Conservation (phyloP, 2,888 invertebrate species). For the Drymonia ruficornis region DNA sequence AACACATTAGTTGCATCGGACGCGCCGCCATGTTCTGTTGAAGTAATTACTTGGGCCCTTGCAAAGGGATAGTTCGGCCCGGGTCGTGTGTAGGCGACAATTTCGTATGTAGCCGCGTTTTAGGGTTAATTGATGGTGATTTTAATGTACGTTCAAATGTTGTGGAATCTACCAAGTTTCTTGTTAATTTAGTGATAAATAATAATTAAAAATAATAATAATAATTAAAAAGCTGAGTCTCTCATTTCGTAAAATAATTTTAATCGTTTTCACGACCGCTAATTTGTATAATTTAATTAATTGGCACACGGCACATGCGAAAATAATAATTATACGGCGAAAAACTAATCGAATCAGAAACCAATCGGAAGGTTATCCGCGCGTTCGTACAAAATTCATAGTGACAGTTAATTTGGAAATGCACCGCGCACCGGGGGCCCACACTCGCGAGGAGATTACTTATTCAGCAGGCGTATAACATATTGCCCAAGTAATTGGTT, state of each 20-base stretch:
- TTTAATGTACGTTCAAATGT: slow-evolving; percentile 52
- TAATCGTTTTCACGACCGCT: too few relatives aligned
- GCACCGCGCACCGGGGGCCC: slow-evolving; percentile 58
- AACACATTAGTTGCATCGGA: slow-evolving; percentile 82
- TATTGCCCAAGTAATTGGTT: slow-evolving; percentile 78
- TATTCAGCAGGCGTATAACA: slow-evolving; percentile 78
- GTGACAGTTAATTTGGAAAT: slow-evolving; percentile 81
- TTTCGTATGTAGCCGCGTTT: slow-evolving; percentile 41
- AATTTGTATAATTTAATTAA: too few relatives aligned
- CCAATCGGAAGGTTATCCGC: slow-evolving; percentile 72
- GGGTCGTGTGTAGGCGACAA: slow-evolving; percentile 42
- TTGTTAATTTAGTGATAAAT: too few relatives aligned
- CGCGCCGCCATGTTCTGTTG: slow-evolving; percentile 60
- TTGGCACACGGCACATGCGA: slow-evolving; percentile 15
- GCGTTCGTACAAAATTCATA: slow-evolving; percentile 70
- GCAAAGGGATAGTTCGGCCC: slow-evolving; percentile 50
- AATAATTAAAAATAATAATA: too few relatives aligned
- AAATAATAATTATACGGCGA: slow-evolving; percentile 55
- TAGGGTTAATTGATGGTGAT: slow-evolving; percentile 54
- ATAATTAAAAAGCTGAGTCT: too few relatives aligned
- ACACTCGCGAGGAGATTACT: slow-evolving; percentile 61
- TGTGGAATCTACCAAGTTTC: slow-evolving; percentile 8
- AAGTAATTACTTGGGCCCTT: slow-evolving; percentile 61
- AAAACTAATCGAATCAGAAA: slow-evolving; percentile 79
- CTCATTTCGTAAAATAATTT: too few relatives aligned